Evolutionary conservation across 2,113 vertebrate species (phyloP), one percentile per base, ranked within the genome.

Genomic region (Myxocyprinus asiaticus): DNA sequence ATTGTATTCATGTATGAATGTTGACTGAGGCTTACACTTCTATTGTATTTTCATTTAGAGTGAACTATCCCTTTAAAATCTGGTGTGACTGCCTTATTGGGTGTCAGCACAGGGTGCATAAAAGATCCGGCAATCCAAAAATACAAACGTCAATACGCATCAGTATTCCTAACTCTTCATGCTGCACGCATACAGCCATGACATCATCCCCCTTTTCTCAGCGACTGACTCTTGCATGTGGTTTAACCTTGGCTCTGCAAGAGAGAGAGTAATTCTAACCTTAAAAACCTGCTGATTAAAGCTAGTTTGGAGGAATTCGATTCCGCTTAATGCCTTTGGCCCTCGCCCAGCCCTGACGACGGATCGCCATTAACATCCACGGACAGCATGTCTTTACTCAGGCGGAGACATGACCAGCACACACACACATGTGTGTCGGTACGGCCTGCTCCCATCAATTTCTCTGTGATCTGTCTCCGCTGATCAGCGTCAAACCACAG

Each of bases 211-310:
- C 22, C 8, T 63, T 79, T 70, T 79, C 67, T 56, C 67, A 71
- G 45, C 9, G 66, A 70, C 22, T 70, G 67, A 79, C 44, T 74
- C 45, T 22, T 33, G 72, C 22, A 33, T 68, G 71, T 64, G 79
- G 59, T 81, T 75, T 69, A 75, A 76, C 79, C 64, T 76, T 75
- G 79, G 55, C 17, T 53, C 58, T 43, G 66, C 69, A 15, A 56
- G 64, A 53, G 81, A 76, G 81, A 79, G 91, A 94, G 93, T 91
- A 93, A 88, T 93, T 93, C 93, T 94, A 94, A 92, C 93, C 94
- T 95, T 93, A 94, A 95, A 95, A 95, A 93, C 93, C 92, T 96
- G 95, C 94, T 95, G 94, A 95, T 95, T 94, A 93, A 94, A 94
- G 95, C 94, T 92, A 89, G 90, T 96, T 95, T 83, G 94, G 92